These are phyloP conservation scores for Psittacus erithacus DNA, from an alignment of 2,113 vertebrate genomes.

Conservation along the genomic window DNA sequence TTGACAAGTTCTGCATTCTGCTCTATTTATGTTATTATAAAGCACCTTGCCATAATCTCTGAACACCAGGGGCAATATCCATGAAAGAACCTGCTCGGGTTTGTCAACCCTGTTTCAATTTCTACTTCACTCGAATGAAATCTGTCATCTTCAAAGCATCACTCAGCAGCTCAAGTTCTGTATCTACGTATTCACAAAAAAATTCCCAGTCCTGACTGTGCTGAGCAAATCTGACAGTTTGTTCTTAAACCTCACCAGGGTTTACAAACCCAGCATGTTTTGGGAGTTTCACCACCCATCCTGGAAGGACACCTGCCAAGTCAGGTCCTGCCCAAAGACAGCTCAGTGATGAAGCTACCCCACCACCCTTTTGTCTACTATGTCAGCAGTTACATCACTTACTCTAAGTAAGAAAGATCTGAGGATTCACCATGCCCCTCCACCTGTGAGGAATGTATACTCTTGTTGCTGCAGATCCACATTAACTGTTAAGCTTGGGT, in stretches of 20 bases:
- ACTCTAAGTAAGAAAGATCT: background rate
- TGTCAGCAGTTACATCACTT: background rate
- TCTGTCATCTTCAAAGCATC: background rate
- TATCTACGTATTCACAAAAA: background rate
- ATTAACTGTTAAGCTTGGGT: background rate
- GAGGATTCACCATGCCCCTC: background rate
- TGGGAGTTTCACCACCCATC: background rate
- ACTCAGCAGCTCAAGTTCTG: background rate
- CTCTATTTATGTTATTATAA: background rate
- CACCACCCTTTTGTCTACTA: background rate
- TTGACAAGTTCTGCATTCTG: background rate
- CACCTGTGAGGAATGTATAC: background rate
- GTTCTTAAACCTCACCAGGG: background rate
- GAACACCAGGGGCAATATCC: background rate
- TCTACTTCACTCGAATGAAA: background rate
- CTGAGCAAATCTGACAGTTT: background rate
- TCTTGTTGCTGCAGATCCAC: accelerated
- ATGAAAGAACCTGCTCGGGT: background rate
- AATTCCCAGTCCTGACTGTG: background rate
- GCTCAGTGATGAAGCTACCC: background rate
- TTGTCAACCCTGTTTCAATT: background rate
- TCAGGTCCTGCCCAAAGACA: accelerated
- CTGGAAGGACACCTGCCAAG: background rate
- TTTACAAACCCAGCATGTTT: background rate
- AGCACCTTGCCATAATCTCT: background rate